phyloP scores from a whole-genome alignment of 2,888 invertebrate genomes.

The Oscheius myriophilus region DNA sequence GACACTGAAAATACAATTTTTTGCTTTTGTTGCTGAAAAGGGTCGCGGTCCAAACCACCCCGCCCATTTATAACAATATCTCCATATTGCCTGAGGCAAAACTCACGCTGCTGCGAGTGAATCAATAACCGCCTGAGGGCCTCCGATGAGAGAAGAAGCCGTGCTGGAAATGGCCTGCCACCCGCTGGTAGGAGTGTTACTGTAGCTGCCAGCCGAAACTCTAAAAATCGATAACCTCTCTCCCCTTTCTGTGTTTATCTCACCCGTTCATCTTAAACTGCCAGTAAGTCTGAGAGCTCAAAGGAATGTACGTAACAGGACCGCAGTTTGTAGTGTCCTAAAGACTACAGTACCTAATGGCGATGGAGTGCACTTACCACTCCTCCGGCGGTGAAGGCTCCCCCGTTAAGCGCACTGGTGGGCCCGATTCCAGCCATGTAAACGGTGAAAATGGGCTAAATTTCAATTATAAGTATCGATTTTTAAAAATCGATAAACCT shows the following conservation, averaged over 20 bases:
- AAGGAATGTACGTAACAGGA: slow-evolving; percentile 44
- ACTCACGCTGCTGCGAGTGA: slow-evolving; percentile 43
- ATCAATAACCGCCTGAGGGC: slow-evolving; percentile 53
- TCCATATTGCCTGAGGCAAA: neutral
- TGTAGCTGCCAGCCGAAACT: slow-evolving; percentile 39
- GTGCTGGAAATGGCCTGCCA: slow-evolving; percentile 59
- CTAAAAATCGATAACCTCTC: slow-evolving; percentile 33
- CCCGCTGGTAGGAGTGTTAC: slow-evolving; percentile 34
- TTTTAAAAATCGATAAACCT: slow-evolving; percentile 3
- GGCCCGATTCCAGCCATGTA: slow-evolving; percentile 45
- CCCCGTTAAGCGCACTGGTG: slow-evolving; percentile 48
- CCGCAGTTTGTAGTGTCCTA: slow-evolving; percentile 44
- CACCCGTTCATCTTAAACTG: slow-evolving; percentile 52
- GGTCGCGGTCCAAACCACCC: too few relatives aligned
- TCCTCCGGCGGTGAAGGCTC: slow-evolving; percentile 59
- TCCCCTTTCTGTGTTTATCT: too few relatives aligned
- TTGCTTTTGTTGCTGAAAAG: neutral
- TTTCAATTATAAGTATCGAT: neutral
- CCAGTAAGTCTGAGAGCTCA: slow-evolving; percentile 56
- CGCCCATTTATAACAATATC: neutral
- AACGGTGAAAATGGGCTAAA: slow-evolving; percentile 45
- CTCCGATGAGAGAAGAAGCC: slow-evolving; percentile 61
- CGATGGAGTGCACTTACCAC: slow-evolving; percentile 29
- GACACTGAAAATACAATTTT: slow-evolving; percentile 38
- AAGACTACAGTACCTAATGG: neutral